These are phyloP conservation scores for Phainopepla nitens DNA, from an alignment of 2,113 vertebrate species.

Conservation along the genomic window DNA sequence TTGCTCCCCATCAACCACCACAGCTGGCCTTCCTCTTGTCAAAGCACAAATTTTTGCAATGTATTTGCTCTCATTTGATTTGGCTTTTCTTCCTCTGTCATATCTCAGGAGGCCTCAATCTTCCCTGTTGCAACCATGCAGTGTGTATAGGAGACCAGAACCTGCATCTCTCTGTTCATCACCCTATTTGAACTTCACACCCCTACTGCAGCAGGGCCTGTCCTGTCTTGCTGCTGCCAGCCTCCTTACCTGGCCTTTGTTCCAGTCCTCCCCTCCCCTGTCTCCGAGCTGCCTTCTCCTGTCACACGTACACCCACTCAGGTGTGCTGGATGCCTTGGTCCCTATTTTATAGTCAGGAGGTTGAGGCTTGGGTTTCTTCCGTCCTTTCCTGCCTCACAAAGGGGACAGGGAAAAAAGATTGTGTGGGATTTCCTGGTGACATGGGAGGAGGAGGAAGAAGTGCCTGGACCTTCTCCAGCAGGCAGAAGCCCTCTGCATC, in stretches of 20 bases:
- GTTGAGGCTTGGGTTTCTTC: background rate
- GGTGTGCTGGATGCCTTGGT: rapidly evolving
- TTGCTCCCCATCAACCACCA: background rate
- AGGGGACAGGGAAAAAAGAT: background rate
- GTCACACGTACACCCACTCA: background rate
- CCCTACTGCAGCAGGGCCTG: background rate
- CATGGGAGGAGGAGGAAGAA: background rate
- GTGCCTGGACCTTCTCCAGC: background rate
- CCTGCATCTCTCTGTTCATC: background rate
- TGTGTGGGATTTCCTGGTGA: background rate
- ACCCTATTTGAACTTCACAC: background rate
- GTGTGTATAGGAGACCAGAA: background rate
- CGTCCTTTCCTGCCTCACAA: background rate
- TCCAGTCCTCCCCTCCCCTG: background rate
- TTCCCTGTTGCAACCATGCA: background rate
- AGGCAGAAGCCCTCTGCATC: background rate
- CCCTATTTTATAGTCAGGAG: background rate
- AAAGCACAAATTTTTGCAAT: background rate
- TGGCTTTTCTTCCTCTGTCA: background rate
- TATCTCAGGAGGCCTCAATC: background rate
- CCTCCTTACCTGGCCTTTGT: background rate
- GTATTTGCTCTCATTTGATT: background rate
- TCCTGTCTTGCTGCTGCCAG: conserved; percentile 1
- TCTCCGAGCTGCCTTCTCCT: background rate
- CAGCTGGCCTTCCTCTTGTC: background rate